Conservation (phyloP, 1,140 invertebrate species). For the Hermetia illucens region DNA sequence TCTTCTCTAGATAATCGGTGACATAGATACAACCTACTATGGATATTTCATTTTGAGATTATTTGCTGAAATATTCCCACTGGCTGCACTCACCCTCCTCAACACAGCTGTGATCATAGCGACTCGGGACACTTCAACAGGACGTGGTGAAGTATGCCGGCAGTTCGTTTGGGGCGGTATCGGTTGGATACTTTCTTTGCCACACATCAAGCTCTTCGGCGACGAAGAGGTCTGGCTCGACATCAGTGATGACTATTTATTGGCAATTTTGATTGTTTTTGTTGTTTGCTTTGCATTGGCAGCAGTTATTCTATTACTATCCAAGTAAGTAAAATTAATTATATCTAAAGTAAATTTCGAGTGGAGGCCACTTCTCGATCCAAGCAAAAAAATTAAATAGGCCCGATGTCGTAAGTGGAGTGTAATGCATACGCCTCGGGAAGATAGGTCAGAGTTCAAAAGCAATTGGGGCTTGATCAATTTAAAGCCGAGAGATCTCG, state of each 20-base stretch:
- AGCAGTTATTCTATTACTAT: slow-evolving; percentile 18
- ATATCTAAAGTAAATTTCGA: too few relatives aligned
- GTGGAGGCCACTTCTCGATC: too few relatives aligned
- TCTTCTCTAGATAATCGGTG: slow-evolving; percentile 31
- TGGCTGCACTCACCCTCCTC: slow-evolving; percentile 50
- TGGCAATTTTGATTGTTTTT: slow-evolving; percentile 44
- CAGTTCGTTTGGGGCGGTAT: slow-evolving; percentile 62
- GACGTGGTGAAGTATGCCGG: slow-evolving; percentile 64
- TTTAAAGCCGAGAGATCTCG: too few relatives aligned
- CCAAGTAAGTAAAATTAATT: too few relatives aligned
- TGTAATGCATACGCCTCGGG: too few relatives aligned
- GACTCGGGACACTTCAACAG: slow-evolving; percentile 60
- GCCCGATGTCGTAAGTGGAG: too few relatives aligned
- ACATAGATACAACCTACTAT: slow-evolving; percentile 51
- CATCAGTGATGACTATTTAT: slow-evolving; percentile 42
- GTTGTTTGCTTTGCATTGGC: slow-evolving; percentile 37
- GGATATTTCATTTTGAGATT: slow-evolving; percentile 53
- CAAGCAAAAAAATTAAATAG: too few relatives aligned
- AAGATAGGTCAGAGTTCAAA: too few relatives aligned
- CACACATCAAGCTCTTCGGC: slow-evolving; percentile 46
- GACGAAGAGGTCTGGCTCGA: too few relatives aligned
- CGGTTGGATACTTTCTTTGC: slow-evolving; percentile 54
- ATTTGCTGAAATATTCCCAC: slow-evolving; percentile 61
- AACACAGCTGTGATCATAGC: slow-evolving; percentile 66
- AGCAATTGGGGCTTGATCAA: too few relatives aligned